A percentile compares a stretch with the other conserved stretches of the same genome.
These are phyloP conservation scores for Lamprotornis superbus DNA, from an alignment of 2,113 vertebrate species.

Conservation along the genomic window DNA sequence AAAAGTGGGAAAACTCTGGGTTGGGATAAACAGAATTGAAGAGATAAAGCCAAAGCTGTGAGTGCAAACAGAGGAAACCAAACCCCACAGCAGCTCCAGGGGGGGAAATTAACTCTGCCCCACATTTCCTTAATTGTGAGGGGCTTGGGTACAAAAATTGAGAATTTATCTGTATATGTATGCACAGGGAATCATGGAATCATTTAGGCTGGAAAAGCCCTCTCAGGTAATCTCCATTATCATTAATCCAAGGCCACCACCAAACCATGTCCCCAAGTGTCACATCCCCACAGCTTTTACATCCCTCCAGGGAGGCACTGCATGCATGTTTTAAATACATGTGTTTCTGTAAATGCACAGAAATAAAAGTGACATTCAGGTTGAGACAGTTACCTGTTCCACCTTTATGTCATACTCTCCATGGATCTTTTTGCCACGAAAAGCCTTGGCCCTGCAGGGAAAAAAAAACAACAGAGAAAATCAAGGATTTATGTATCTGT, in stretches of 20 bases:
- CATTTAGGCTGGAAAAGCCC: background rate
- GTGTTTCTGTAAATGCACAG: background rate
- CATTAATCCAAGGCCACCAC: background rate
- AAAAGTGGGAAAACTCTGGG: background rate
- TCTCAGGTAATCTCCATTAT: background rate
- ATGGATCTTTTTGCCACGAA: conserved; percentile 93
- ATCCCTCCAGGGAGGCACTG: background rate
- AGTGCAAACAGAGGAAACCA: background rate
- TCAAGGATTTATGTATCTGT: background rate
- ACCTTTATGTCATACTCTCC: conserved; percentile 95
- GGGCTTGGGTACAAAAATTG: background rate
- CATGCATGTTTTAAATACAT: rapidly evolving
- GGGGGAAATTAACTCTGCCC: background rate
- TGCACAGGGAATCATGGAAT: background rate
- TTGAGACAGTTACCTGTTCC: conserved; percentile 84
- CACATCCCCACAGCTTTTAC: background rate
- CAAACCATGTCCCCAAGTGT: background rate
- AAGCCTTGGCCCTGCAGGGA: conserved; percentile 87
- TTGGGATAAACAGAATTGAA: background rate
- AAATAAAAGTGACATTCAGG: background rate
- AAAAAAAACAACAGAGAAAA: background rate
- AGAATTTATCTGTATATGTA: rapidly evolving
- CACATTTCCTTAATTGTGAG: background rate
- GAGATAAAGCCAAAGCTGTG: background rate
- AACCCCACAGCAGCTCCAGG: background rate